Evolutionary conservation across 2,888 invertebrate genomes (phyloP).

Genomic region (Drosophila prolongata): DNA sequence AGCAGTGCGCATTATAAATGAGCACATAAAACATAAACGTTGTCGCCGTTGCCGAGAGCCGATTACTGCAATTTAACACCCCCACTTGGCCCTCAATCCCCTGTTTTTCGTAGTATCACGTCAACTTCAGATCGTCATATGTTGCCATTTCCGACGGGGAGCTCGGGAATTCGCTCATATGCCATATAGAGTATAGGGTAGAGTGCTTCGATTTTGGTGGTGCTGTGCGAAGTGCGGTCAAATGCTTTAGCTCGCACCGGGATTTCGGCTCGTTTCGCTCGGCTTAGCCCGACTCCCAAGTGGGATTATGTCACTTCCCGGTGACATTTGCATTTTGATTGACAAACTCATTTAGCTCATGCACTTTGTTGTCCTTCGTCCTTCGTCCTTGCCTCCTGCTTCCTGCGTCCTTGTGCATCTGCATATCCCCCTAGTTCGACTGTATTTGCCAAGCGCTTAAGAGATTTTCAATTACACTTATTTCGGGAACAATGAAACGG

Average conservation of each 20-base stretch:
- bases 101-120: slow-evolving; percentile 5
- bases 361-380: slow-evolving; percentile 21
- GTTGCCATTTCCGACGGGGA: slow-evolving; percentile 61
- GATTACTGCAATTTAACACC: slow-evolving; percentile 82
- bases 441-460: slow-evolving; percentile 66
- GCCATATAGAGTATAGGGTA: slow-evolving; percentile 18
- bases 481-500: slow-evolving; percentile 21
- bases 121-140: slow-evolving; percentile 58
- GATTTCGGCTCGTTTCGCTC: slow-evolving; percentile 73
- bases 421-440: slow-evolving; percentile 1
- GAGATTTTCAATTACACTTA: slow-evolving; percentile 69
- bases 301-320: slow-evolving; percentile 83
- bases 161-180: slow-evolving; percentile 67
- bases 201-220: slow-evolving; percentile 25
- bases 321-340: slow-evolving; percentile 83
- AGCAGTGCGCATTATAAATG: slow-evolving; percentile 79
- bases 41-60: slow-evolving; percentile 74
- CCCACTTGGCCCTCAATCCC: slow-evolving; percentile 40
- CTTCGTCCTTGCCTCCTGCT: background rate
- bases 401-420: slow-evolving; percentile 15
- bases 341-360: slow-evolving; percentile 77
- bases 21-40: slow-evolving; percentile 80
- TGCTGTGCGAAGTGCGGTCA: slow-evolving; percentile 66
- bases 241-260: slow-evolving; percentile 81
- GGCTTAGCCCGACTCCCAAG: slow-evolving; percentile 79